Percentiles rank a stretch among this genome's conserved stretches.
phyloP scores from a whole-genome alignment of 2,797 vertebrate genomes.

The Orestias chungarensis region DNA sequence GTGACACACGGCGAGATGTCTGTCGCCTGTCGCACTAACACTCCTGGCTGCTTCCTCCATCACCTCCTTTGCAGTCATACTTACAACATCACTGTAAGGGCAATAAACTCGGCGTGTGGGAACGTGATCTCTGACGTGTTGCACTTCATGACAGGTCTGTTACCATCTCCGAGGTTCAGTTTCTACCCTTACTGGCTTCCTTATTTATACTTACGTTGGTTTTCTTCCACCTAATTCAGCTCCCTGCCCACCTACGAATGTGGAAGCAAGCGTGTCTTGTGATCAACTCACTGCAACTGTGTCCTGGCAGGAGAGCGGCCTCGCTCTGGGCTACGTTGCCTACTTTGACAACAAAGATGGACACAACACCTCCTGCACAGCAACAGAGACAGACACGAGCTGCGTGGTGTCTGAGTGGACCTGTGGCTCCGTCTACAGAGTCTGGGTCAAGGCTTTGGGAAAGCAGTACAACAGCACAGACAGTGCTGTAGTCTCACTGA shows the following conservation, averaged over 20 bases:
- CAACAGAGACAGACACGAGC: constrained; percentile 7
- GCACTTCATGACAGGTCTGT: constrained; percentile 67
- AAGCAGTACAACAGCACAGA: constrained; percentile 60
- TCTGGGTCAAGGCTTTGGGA: constrained; percentile 66
- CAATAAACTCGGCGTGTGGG: constrained; percentile 56
- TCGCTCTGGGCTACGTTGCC: constrained; percentile 67
- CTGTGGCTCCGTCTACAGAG: constrained; percentile 63
- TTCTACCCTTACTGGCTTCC: not conserved
- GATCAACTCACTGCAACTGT: constrained; percentile 42
- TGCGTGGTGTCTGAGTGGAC: constrained; percentile 58
- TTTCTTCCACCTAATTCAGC: constrained; percentile 48
- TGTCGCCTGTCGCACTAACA: constrained; percentile 38
- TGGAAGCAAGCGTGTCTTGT: constrained; percentile 62
- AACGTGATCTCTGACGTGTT: constrained; percentile 40
- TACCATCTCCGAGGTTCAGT: not conserved
- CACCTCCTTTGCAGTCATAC: constrained; percentile 67
- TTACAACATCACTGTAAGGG: constrained; percentile 72
- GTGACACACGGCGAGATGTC: constrained; percentile 19
- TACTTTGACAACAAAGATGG: constrained; percentile 48
- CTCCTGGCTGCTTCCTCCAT: constrained; percentile 57
- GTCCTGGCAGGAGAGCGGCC: constrained; percentile 72
- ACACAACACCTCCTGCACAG: constrained; percentile 43
- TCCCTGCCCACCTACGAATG: constrained; percentile 74
- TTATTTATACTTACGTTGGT: not conserved
- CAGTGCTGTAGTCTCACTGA: constrained; percentile 29